Base-by-base conservation (phyloP, 2,797 vertebrate species). In the Microctenopoma lineatum region DNA sequence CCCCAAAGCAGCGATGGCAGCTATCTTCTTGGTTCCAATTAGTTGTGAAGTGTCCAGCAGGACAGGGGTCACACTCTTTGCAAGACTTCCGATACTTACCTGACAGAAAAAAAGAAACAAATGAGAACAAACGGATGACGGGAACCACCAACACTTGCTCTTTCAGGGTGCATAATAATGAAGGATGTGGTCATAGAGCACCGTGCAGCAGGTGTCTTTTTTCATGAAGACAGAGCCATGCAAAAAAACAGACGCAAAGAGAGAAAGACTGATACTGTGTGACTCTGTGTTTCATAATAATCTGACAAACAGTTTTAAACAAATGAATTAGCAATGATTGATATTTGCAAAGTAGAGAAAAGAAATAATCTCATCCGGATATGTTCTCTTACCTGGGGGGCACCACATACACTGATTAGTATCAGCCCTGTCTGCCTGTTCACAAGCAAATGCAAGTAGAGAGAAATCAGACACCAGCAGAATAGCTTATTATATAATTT, bases 101-200 rank as follows among this genome's bases (percentile, higher is more conserved):
- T 92, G 62, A 66, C 4, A 66, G 53, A 80, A 39, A 72, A 52
- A 77, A 16, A 76, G 36, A 74, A 39, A 36, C 15, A 56, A 74
- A 60, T 53, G 56, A 76, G 29, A 54, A 41, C 65, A 58, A 80
- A 78, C 57, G 59, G 80, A 84, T 61, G 75, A 54, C 21, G 59
- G 9, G 8, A 12, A 56, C 63, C 44, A 53, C 63, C 51, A 36
- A 26, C 27, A 26, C 2, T 32, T 34, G 50, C 55, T 62, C 16
- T 0, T 52, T 21, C 59, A 8, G 25, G 4, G 4, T 27, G 75
- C 71, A 73, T 77, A 64, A 63, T 39, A 83, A 84, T 86, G 51
- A 82, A 87, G 86, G 89, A 89, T 88, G 89, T 90, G 86, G 88
- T 87, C 67, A 9, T 62, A 60, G 27, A 39, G 44, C 45, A 55